These are phyloP conservation scores for Ianthella basta DNA, from an alignment of 37 sponge, comb jelly and placozoan genomes.

Conservation along the genomic window DNA sequence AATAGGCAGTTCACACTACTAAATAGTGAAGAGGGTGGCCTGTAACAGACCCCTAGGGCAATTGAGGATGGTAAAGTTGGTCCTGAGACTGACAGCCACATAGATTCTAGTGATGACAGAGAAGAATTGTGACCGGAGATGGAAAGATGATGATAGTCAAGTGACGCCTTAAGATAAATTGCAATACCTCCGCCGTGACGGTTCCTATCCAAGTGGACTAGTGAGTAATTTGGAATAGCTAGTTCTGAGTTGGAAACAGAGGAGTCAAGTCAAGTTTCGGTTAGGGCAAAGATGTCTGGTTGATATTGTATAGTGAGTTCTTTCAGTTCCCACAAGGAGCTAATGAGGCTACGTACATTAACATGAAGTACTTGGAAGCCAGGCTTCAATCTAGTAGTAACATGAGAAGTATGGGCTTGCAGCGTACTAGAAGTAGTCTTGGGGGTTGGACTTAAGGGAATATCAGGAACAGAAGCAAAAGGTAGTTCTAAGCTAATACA, in stretches of 20 bases:
- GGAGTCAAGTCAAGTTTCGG: conserved; percentile 4
- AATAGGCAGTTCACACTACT: no score
- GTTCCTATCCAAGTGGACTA: background rate
- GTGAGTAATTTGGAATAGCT: background rate
- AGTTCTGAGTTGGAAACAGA: background rate
- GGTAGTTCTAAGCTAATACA: no score
- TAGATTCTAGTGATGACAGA: background rate
- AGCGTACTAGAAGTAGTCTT: no score
- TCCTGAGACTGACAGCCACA: conserved; percentile 16
- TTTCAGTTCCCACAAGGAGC: background rate
- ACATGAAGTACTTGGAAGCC: background rate
- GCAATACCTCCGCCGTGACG: conserved; percentile 17
- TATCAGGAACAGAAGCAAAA: no score
- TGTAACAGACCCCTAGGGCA: background rate
- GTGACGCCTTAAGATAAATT: conserved; percentile 3
- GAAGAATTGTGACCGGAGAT: background rate
- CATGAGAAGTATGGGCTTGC: no score
- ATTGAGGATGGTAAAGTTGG: background rate
- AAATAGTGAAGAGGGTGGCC: conserved; percentile 28
- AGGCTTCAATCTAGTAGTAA: no score
- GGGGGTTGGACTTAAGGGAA: no score
- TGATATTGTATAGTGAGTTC: background rate
- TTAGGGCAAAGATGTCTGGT: conserved; percentile 9
- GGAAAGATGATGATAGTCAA: background rate
- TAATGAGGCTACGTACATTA: conserved; percentile 8